Percentiles rank a stretch among this genome's conserved stretches.
These are phyloP conservation scores for Pygmarrhopalites habei DNA, from an alignment of 1,140 invertebrate species.

Conservation along the genomic window DNA sequence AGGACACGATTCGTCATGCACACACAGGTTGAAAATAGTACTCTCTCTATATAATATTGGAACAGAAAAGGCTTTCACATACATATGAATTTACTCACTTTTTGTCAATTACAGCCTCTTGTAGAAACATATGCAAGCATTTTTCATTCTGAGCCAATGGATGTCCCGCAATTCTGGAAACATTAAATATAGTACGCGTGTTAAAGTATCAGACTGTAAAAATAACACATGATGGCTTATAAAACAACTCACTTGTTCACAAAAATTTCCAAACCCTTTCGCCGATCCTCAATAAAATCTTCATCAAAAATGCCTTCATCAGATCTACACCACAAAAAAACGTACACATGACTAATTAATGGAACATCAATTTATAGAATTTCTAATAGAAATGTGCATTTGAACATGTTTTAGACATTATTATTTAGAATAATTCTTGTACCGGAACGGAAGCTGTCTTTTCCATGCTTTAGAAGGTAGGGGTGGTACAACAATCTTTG, in stretches of 20 bases:
- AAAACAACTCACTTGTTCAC: conserved; percentile 98
- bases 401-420: not conserved
- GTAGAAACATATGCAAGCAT: conserved; percentile 99
- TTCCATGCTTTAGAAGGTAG: conserved; percentile 98
- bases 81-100: too few relatives aligned
- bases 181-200: too few relatives aligned
- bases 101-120: conserved; percentile 94
- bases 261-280: conserved; percentile 96
- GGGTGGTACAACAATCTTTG: conserved; percentile 98
- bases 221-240: too few relatives aligned
- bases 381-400: not conserved
- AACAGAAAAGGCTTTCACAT: too few relatives aligned
- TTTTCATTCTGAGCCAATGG: conserved; percentile 99
- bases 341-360: not conserved
- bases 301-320: conserved; percentile 99
- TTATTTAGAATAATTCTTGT: not conserved
- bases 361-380: not conserved
- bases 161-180: conserved; percentile 87
- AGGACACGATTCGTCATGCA: too few relatives aligned
- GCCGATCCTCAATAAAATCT: conserved; percentile 97
- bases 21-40: too few relatives aligned
- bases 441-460: conserved; percentile 86
- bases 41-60: too few relatives aligned
- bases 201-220: too few relatives aligned
- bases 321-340: too few relatives aligned